These are phyloP conservation scores for Pangasius djambal DNA, from an alignment of 2,797 vertebrate genomes.

Conservation along the genomic window DNA sequence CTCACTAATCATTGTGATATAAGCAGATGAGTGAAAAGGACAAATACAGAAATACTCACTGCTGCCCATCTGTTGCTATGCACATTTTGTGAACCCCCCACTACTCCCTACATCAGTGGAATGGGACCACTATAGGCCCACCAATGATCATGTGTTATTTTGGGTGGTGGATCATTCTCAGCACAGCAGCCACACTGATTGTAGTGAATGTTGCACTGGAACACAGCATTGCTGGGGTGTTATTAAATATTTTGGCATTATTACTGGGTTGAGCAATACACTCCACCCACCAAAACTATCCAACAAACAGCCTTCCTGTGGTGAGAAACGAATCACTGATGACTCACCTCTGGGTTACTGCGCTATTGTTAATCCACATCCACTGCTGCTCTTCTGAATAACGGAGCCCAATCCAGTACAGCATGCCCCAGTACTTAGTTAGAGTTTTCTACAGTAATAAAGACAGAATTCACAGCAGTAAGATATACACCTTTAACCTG, in stretches of 20 bases:
- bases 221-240: not conserved
- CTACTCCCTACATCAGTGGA: not conserved
- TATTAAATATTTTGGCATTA: not conserved
- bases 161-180: not conserved
- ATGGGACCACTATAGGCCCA: not conserved
- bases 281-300: not conserved
- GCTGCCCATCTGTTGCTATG: not conserved
- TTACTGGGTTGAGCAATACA: not conserved
- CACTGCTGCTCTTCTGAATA: conserved; percentile 36
- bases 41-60: not conserved
- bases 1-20: not conserved
- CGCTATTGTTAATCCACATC: conserved; percentile 68
- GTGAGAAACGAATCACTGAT: not conserved
- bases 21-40: not conserved
- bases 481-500: not conserved
- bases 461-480: not conserved
- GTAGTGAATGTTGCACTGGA: not conserved
- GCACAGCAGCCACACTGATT: not conserved
- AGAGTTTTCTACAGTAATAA: conserved; percentile 66
- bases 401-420: conserved; percentile 76
- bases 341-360: conserved; percentile 59
- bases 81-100: no score
- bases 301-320: not conserved
- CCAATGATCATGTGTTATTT: not conserved
- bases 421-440: conserved; percentile 38